These are phyloP conservation scores for Phaedon cochleariae DNA, from an alignment of 2,888 invertebrate genomes.

Conservation along the genomic window DNA sequence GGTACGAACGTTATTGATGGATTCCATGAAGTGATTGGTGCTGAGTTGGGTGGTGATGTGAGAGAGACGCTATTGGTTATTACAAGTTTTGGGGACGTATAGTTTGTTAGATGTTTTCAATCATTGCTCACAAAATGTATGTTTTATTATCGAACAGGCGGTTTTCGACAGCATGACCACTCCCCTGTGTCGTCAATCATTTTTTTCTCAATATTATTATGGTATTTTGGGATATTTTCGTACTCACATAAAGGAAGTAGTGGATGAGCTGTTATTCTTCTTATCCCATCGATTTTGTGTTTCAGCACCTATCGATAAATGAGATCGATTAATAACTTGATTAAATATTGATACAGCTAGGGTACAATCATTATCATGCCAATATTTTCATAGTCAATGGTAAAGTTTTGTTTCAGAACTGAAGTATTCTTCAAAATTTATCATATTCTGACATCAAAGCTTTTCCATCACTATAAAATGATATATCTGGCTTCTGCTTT, in stretches of 20 bases:
- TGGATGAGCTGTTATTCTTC: slow-evolving; percentile 96
- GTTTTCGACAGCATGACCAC: no score
- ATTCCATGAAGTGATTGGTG: no score
- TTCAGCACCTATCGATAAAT: slow-evolving; percentile 79
- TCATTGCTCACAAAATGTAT: no score
- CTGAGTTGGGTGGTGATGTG: no score
- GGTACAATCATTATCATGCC: slow-evolving; percentile 7
- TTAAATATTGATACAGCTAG: not conserved
- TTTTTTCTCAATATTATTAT: no score
- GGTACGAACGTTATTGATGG: no score
- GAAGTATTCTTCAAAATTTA: not conserved
- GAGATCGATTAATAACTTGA: not conserved
- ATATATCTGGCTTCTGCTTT: not conserved
- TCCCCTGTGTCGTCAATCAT: no score
- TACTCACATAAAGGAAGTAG: slow-evolving; percentile 87
- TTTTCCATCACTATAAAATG: not conserved
- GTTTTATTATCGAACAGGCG: no score
- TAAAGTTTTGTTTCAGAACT: not conserved
- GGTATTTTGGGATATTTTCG: no score
- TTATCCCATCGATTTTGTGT: slow-evolving; percentile 93
- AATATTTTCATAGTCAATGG: not conserved
- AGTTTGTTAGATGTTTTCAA: no score
- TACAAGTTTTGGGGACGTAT: no score
- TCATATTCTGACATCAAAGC: not conserved
- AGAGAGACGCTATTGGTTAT: no score